Conservation (phyloP, 2,888 invertebrate genomes). For the Lepidocyrtoides sp. region DNA sequence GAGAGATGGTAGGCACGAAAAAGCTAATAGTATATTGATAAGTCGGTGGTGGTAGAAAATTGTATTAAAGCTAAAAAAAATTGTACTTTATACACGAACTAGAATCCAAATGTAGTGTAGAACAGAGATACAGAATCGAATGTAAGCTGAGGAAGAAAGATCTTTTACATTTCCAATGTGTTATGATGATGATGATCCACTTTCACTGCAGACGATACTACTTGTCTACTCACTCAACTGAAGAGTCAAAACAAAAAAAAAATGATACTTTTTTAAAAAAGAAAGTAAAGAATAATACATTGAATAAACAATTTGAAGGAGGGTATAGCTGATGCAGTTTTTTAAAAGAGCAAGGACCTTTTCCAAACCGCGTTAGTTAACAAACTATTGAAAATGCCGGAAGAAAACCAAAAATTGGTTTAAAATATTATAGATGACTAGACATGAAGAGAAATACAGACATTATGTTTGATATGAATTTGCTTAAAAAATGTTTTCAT, state of each 20-base stretch:
- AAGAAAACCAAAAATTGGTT: background rate
- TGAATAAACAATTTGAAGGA: background rate
- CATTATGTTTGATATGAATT: background rate
- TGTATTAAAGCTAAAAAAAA: background rate
- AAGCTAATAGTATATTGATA: too few relatives aligned
- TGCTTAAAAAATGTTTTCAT: slow-evolving; percentile 1
- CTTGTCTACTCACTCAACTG: too few relatives aligned
- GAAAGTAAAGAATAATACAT: background rate
- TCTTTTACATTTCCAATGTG: background rate
- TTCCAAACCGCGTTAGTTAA: too few relatives aligned
- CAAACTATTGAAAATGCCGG: background rate
- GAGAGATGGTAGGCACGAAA: background rate
- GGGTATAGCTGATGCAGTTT: background rate
- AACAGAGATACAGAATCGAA: too few relatives aligned
- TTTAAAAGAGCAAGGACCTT: background rate
- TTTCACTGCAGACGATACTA: too few relatives aligned
- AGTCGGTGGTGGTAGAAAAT: background rate
- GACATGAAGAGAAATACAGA: background rate
- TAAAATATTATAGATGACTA: background rate
- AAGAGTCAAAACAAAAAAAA: background rate
- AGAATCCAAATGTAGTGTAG: too few relatives aligned
- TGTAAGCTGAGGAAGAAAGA: background rate
- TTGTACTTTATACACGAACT: background rate
- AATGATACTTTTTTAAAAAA: background rate
- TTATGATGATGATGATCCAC: background rate